phyloP scores from a whole-genome alignment of 2,797 vertebrate species.

The Ctenopoma multispine region DNA sequence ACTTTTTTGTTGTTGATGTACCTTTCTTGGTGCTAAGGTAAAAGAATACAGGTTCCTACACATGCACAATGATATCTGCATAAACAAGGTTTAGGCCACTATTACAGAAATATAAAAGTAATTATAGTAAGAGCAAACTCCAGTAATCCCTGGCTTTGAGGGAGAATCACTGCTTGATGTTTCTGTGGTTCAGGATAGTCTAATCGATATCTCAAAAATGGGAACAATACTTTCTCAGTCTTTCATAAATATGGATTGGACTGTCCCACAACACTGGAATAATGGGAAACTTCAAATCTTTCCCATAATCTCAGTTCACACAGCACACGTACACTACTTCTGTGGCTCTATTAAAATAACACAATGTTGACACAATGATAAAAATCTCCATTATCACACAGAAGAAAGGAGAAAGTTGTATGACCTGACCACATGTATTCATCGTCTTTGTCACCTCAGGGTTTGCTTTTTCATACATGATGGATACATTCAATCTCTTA shows the following conservation, averaged over 20 bases:
- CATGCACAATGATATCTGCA: conserved; percentile 41
- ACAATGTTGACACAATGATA: conserved; percentile 36
- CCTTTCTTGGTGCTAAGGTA: conserved; percentile 36
- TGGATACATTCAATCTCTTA: conserved; percentile 66
- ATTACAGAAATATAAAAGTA: conserved; percentile 36
- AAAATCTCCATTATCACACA: conserved; percentile 21
- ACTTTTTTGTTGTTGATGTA: conserved; percentile 25
- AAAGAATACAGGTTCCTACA: conserved; percentile 51
- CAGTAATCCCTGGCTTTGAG: conserved; percentile 26
- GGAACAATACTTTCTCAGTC: not conserved
- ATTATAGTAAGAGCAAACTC: conserved; percentile 6
- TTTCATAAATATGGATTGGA: conserved; percentile 15
- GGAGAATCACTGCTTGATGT: conserved; percentile 22
- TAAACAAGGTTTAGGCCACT: conserved; percentile 20
- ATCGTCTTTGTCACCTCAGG: conserved; percentile 24
- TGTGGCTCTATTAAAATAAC: conserved; percentile 42
- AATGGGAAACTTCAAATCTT: conserved; percentile 10
- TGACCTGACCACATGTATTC: conserved; percentile 41
- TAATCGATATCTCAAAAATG: not conserved
- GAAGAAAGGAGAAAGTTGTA: not conserved
- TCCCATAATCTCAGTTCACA: conserved; percentile 19
- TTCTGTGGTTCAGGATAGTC: conserved; percentile 16
- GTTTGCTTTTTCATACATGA: conserved; percentile 47
- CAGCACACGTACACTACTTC: conserved; percentile 11
- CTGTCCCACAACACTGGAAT: conserved; percentile 2